These are phyloP conservation scores for Rhyzopertha dominica DNA, from an alignment of 1,140 invertebrate genomes.

Conservation along the genomic window DNA sequence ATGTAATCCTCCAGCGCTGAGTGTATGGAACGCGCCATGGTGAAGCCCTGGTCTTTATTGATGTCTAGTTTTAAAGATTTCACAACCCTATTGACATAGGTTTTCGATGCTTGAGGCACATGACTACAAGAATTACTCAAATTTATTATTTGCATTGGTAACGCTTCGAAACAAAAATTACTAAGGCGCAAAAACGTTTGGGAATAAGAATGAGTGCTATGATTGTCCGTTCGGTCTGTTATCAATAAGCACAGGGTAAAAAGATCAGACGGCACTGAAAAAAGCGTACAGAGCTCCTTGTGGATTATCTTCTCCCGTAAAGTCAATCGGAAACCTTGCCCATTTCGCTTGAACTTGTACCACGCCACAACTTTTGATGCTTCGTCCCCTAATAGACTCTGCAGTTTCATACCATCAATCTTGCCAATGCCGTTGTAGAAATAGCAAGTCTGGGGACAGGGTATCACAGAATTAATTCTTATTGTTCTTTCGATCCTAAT, in stretches of 20 bases:
- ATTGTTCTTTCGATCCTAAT: conserved; percentile 25
- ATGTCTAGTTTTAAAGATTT: conserved; percentile 26
- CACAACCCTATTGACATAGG: conserved; percentile 26
- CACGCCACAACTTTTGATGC: conserved; percentile 28
- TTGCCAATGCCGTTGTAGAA: conserved; percentile 24
- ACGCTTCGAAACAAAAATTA: conserved; percentile 25
- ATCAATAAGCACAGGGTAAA: conserved; percentile 36
- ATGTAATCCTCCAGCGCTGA: conserved; percentile 34
- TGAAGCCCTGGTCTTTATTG: conserved; percentile 25
- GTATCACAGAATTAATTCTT: conserved; percentile 31
- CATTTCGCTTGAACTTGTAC: conserved; percentile 24
- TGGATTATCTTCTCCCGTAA: conserved; percentile 29
- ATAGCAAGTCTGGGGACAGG: conserved; percentile 21
- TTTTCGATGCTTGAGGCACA: conserved; percentile 25
- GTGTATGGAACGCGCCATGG: conserved; percentile 32
- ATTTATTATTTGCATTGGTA: conserved; percentile 36
- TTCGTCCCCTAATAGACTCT: conserved; percentile 21
- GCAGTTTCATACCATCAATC: conserved; percentile 25
- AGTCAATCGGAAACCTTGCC: conserved; percentile 20
- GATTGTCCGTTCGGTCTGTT: conserved; percentile 22
- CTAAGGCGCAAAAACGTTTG: conserved; percentile 34
- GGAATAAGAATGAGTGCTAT: conserved; percentile 30
- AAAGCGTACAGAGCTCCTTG: conserved; percentile 23
- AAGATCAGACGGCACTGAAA: conserved; percentile 22
- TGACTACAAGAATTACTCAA: conserved; percentile 37